Conservation (phyloP, 2,888 invertebrate genomes). For the Sipha maydis region DNA sequence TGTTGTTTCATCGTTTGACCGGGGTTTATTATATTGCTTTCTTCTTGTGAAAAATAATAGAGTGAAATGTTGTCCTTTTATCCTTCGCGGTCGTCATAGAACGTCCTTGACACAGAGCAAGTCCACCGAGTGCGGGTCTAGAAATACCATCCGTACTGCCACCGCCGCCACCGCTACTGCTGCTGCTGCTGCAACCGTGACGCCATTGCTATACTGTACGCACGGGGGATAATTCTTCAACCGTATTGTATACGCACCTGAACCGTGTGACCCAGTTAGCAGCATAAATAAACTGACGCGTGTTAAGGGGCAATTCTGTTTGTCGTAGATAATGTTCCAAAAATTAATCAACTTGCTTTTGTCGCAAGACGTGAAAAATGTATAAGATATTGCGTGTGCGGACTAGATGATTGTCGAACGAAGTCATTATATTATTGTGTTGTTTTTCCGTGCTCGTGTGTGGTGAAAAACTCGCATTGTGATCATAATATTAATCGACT, state of each 20-base stretch:
- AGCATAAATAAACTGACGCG: slow-evolving; percentile 14
- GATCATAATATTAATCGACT: no score
- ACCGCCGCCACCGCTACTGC: not conserved
- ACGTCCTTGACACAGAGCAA: slow-evolving; percentile 61
- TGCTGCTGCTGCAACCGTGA: slow-evolving; percentile 42
- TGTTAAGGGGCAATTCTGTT: not conserved
- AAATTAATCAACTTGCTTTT: slow-evolving; percentile 10
- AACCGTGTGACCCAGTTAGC: slow-evolving; percentile 44
- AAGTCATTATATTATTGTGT: no score
- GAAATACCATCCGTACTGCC: slow-evolving; percentile 43
- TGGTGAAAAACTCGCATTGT: no score
- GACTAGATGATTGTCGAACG: not conserved
- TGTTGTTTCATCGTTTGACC: not conserved
- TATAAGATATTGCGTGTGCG: not conserved
- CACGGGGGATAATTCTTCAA: slow-evolving; percentile 39
- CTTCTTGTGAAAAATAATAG: not conserved
- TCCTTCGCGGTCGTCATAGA: slow-evolving; percentile 40
- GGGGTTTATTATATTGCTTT: not conserved
- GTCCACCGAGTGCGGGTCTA: slow-evolving; percentile 58
- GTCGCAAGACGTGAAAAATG: not conserved
- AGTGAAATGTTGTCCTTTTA: slow-evolving; percentile 20
- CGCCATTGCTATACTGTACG: slow-evolving; percentile 2
- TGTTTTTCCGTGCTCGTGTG: no score
- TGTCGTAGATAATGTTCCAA: not conserved
- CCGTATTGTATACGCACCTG: slow-evolving; percentile 44